Evolutionary conservation across 2,888 invertebrate genomes (phyloP).

Genomic region (Agrochola macilenta): DNA sequence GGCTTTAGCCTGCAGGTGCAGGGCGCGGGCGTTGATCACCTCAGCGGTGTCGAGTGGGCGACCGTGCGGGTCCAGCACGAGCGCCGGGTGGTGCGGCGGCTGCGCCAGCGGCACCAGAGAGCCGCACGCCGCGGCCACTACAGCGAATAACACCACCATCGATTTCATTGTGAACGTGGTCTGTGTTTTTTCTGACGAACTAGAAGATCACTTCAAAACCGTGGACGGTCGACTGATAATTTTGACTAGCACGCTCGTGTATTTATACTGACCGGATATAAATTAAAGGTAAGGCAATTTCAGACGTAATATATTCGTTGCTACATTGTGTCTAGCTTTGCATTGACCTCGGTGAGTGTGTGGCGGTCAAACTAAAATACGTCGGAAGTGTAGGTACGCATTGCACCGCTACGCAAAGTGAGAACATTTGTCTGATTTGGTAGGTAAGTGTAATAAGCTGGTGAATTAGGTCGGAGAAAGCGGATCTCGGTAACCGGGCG

Average conservation of each 20-base stretch:
- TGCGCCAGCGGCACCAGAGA: slow-evolving; percentile 86
- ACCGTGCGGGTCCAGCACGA: slow-evolving; percentile 87
- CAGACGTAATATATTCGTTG: slow-evolving; percentile 68
- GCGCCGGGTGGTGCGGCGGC: slow-evolving; percentile 85
- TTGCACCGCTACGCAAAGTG: slow-evolving; percentile 5
- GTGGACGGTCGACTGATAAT: slow-evolving; percentile 69
- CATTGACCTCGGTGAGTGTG: slow-evolving; percentile 84
- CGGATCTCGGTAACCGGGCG: neutral
- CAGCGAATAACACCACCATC: slow-evolving; percentile 92
- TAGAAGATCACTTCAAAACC: slow-evolving; percentile 86
- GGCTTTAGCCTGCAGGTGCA: slow-evolving; percentile 88
- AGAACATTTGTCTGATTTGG: too few relatives aligned
- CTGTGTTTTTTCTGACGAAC: slow-evolving; percentile 78
- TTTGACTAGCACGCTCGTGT: slow-evolving; percentile 71
- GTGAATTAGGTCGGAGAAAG: slow-evolving; percentile 10
- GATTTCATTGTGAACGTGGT: slow-evolving; percentile 80
- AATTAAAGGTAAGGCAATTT: slow-evolving; percentile 83
- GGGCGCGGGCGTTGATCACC: slow-evolving; percentile 86
- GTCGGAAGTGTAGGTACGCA: slow-evolving; percentile 39
- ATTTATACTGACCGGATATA: slow-evolving; percentile 88
- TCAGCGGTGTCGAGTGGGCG: slow-evolving; percentile 88
- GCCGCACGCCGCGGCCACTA: slow-evolving; percentile 91
- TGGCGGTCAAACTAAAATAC: slow-evolving; percentile 75
- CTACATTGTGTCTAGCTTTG: slow-evolving; percentile 84
- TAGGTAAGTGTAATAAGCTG: neutral